phyloP scores from a whole-genome alignment of 2,888 invertebrate genomes.

The Eupithecia subfuscata region DNA sequence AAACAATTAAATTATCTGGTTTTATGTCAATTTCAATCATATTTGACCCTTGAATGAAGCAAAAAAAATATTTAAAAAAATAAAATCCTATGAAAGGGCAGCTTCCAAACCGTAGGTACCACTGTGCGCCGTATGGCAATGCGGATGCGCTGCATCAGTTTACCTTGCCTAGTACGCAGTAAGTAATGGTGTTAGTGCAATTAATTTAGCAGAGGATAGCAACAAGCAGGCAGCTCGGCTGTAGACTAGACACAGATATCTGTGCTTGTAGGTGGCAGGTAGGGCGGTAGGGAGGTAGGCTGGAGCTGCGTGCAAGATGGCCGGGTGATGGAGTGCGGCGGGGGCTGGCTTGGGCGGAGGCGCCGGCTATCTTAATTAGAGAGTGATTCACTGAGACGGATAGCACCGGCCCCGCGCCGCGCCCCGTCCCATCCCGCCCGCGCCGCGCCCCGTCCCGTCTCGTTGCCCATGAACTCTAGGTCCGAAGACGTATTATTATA shows the following conservation, averaged over 20 bases:
- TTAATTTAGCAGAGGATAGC: no score
- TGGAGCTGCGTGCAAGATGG: not conserved
- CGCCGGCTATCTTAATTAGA: not conserved
- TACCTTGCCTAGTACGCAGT: not conserved
- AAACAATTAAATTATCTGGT: no score
- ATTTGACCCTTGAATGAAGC: no score
- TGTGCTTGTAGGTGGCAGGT: not conserved
- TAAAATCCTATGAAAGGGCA: no score
- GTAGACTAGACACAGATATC: no score
- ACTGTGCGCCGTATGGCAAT: no score
- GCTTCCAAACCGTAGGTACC: no score
- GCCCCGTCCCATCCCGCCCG: not conserved
- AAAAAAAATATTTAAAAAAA: no score
- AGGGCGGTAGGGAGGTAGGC: not conserved
- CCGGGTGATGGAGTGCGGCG: not conserved
- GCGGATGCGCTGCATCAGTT: not conserved
- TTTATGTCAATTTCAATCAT: no score
- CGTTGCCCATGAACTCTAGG: not conserved
- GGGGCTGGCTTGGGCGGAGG: not conserved
- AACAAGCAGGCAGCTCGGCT: not conserved
- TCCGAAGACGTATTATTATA: no score
- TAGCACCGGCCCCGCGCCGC: not conserved
- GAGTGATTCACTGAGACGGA: not conserved
- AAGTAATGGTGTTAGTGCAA: not conserved
- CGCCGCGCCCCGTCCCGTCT: not conserved